phyloP scores from a whole-genome alignment of 2,888 invertebrate species.

The Trichacis sp. region DNA sequence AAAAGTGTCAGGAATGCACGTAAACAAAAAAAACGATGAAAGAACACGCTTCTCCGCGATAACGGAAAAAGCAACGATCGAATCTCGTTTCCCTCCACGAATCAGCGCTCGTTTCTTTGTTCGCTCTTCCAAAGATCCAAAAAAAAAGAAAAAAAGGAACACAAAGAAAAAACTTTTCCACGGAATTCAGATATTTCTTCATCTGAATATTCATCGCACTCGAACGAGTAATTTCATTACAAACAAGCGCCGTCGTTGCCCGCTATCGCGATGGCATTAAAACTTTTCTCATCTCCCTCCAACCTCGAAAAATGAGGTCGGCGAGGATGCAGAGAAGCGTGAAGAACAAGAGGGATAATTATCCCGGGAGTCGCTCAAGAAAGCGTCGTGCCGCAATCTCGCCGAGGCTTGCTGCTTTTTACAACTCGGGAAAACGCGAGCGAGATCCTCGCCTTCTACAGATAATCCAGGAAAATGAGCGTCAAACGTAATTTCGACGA shows the following conservation, averaged over 20 bases:
- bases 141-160: no score
- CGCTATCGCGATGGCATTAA: conserved; percentile 58
- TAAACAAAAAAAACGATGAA: conserved; percentile 7
- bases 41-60: conserved; percentile 35
- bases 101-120: background rate
- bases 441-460: conserved; percentile 46
- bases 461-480: conserved; percentile 25
- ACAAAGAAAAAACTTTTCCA: background rate
- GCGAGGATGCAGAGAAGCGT: conserved; percentile 20
- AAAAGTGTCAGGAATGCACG: no score
- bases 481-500: no score
- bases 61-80: background rate
- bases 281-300: conserved; percentile 68
- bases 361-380: conserved; percentile 31
- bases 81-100: background rate
- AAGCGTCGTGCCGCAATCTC: conserved; percentile 10
- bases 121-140: no score
- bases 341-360: conserved; percentile 47
- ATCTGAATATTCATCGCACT: background rate
- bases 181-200: background rate
- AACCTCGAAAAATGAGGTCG: conserved; percentile 64
- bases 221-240: background rate
- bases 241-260: background rate
- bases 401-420: no score
- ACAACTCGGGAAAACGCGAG: conserved; percentile 7